Base-by-base conservation (phyloP, 2,113 vertebrate species). In the Sisor rabdophorus region DNA sequence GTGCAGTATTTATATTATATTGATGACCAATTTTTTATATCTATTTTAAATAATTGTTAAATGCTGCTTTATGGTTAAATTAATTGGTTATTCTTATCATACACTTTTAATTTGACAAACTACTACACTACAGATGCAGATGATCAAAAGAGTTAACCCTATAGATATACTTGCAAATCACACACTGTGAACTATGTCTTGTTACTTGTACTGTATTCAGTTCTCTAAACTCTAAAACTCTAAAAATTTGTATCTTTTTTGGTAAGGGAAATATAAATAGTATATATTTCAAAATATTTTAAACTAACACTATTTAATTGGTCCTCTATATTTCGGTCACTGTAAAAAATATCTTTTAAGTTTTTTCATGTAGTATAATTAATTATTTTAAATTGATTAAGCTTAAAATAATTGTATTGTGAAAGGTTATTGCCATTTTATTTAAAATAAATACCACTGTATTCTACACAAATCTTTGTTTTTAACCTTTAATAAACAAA, bases 351-450 rank as follows among this genome's bases (percentile, higher is more conserved):
- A 55, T 75, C 11, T 32, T 30, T n/a, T n/a, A 36, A 12, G 53
- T 52, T 11, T 67, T 64, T 60, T 10, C 50, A 28, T 75, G 11
- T 82, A 26, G 12, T 64, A 40, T 26, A 44, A 44, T 44, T 44
- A 9, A 44, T 44, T 44, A 44, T 44, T 44, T 44, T 4, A 67
- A 64, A 78, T 63, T 28, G 40, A 30, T 65, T 75, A 24, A 59
- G 47, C 30, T 47, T 63, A 71, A 81, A 75, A 79, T 32, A 32
- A 2, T 24, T 56, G 59, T 50, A 71, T 30, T 78, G 20, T 82
- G 56, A 74, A 77, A 47, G 3, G 70, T 76, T 55, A 50, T n/a
- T 50, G 65, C 15, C 36, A 28, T 36, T 59, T 15, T 77, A 59
- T n/a, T 70, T 52, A 50, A 36, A 60, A 26, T 77, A 58, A n/a